Percentiles rank a stretch among this genome's conserved stretches.
These are phyloP conservation scores for Oreotragus oreotragus DNA, from an alignment of 2,113 vertebrate species.

Conservation along the genomic window DNA sequence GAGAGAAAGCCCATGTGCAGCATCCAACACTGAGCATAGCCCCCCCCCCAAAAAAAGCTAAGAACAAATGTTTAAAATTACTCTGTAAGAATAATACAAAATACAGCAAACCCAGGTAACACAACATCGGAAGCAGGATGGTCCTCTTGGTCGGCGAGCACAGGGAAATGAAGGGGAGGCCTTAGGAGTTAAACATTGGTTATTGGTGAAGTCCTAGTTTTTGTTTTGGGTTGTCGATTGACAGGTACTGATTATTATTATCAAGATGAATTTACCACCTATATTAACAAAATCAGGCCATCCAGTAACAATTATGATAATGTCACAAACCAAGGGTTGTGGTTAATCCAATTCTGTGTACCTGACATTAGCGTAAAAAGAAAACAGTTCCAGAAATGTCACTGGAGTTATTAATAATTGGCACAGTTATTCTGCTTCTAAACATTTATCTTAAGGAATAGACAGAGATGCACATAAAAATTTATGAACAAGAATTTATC, in stretches of 20 bases:
- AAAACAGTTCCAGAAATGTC: not conserved
- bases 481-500: not conserved
- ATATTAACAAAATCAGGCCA: not conserved
- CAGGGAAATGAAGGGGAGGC: not conserved
- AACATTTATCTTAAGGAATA: conserved; percentile 13
- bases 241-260: not conserved
- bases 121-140: not conserved
- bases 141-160: not conserved
- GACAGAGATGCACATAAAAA: not conserved
- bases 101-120: not conserved
- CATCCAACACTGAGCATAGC: not conserved
- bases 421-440: not conserved
- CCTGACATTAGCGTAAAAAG: not conserved
- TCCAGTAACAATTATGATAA: not conserved
- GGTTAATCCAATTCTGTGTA: not conserved
- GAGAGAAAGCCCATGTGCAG: not conserved
- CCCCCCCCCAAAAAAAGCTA: too few relatives aligned
- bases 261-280: not conserved
- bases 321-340: not conserved
- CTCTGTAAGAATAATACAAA: not conserved
- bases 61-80: not conserved
- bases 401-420: not conserved
- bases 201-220: not conserved
- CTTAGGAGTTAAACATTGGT: not conserved
- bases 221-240: not conserved